Evolutionary conservation across 2,888 invertebrate species (phyloP).

Genomic region (Cheiracanthium punctorium): DNA sequence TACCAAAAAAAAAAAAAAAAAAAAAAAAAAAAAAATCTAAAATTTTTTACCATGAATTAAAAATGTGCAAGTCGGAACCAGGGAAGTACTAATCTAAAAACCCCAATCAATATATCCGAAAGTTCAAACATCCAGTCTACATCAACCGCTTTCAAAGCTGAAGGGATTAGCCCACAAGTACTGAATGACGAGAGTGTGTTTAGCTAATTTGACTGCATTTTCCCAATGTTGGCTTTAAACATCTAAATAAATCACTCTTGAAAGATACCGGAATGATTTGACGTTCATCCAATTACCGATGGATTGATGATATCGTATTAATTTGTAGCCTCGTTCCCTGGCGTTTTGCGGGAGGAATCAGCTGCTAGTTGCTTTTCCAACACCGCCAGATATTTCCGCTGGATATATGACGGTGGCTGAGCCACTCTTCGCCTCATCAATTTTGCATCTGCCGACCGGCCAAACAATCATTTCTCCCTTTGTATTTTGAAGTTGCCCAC

Average conservation of each 20-base stretch:
- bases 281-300: constrained; percentile 1
- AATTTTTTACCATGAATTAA: no score
- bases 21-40: no score
- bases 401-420: no score
- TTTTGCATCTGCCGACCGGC: neutral
- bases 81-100: no score
- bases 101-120: no score
- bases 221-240: neutral
- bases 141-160: neutral
- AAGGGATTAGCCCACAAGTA: no score
- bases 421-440: neutral
- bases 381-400: neutral
- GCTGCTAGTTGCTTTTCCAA: neutral
- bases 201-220: neutral
- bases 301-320: neutral
- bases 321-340: neutral
- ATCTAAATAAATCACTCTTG: neutral
- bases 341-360: neutral
- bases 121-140: no score
- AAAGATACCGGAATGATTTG: constrained; percentile 15
- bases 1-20: no score
- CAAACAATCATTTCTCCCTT: neutral
- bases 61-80: no score
- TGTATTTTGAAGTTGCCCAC: no score
- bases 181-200: neutral